Conservation (phyloP, 2,888 invertebrate species). For the Anthophora plumipes region DNA sequence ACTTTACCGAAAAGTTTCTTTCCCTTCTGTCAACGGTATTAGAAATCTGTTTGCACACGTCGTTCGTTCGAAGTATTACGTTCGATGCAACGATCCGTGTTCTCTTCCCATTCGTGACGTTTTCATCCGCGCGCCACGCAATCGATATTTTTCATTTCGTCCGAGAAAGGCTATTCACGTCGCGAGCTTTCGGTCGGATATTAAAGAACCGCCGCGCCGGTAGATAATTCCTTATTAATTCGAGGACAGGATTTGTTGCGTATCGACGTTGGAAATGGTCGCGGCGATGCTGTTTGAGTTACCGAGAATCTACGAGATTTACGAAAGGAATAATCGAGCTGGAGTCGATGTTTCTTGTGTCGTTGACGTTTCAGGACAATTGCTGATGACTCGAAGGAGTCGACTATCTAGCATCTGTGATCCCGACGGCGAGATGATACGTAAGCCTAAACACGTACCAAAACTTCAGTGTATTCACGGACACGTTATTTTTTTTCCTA, state of each 20-base stretch:
- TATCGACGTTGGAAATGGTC: background rate
- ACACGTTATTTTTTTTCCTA: constrained; percentile 20
- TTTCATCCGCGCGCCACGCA: background rate
- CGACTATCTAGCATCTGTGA: constrained; percentile 88
- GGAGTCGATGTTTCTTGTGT: constrained; percentile 49
- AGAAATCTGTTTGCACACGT: background rate
- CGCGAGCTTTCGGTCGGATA: background rate
- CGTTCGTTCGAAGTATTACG: background rate
- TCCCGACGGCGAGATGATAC: constrained; percentile 88
- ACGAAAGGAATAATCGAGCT: constrained; percentile 2
- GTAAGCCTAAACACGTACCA: constrained; percentile 86
- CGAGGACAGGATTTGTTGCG: background rate
- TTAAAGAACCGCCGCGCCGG: background rate
- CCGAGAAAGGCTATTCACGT: constrained; percentile 2
- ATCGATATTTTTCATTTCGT: constrained; percentile 33
- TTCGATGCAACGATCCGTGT: background rate
- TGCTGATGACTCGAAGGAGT: constrained; percentile 83
- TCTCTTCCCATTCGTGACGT: background rate
- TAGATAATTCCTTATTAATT: constrained; percentile 14
- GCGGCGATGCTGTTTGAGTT: background rate
- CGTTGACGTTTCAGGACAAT: constrained; percentile 81
- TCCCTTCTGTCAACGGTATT: background rate
- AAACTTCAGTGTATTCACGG: constrained; percentile 47
- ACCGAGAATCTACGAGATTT: background rate
- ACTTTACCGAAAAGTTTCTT: background rate